phyloP scores from a whole-genome alignment of 2,797 vertebrate species.

The Spondyliosoma cantharus region DNA sequence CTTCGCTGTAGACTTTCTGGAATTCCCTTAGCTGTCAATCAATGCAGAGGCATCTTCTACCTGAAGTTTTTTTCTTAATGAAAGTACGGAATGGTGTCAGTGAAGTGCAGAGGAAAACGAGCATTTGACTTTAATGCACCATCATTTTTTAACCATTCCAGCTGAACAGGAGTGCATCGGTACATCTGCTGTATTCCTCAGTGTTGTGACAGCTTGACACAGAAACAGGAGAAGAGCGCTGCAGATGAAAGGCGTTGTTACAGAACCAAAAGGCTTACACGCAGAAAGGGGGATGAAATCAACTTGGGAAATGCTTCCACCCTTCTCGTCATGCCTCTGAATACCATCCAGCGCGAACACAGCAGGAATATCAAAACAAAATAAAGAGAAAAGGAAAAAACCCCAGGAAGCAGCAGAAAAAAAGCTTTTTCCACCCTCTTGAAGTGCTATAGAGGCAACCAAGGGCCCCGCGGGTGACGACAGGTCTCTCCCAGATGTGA shows the following conservation, averaged over 20 bases:
- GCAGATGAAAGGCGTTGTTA: slow-evolving; percentile 18
- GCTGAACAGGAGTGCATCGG: neutral
- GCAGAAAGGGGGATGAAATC: neutral
- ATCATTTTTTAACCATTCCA: neutral
- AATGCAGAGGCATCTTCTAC: neutral
- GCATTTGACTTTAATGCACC: too few species aligned
- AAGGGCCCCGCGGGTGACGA: slow-evolving; percentile 35
- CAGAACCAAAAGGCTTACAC: neutral
- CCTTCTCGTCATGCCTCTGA: neutral
- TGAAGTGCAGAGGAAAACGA: neutral
- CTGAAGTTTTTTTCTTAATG: neutral
- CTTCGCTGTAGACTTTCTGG: slow-evolving; percentile 8
- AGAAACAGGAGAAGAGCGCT: neutral
- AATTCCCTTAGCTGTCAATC: neutral
- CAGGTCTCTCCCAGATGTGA: slow-evolving; percentile 29
- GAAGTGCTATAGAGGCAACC: slow-evolving; percentile 25
- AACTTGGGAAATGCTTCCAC: neutral
- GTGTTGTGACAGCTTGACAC: slow-evolving; percentile 5
- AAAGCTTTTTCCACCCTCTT: neutral
- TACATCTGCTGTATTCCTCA: neutral
- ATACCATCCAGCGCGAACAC: slow-evolving; percentile 9
- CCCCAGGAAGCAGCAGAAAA: neutral
- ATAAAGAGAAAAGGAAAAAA: neutral
- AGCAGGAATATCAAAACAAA: slow-evolving; percentile 24
- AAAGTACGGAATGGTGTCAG: neutral